A percentile compares a stretch with the other conserved stretches of the same genome.
These are phyloP conservation scores for Trissolcus basalis DNA, from an alignment of 1,140 invertebrate genomes.

Conservation along the genomic window DNA sequence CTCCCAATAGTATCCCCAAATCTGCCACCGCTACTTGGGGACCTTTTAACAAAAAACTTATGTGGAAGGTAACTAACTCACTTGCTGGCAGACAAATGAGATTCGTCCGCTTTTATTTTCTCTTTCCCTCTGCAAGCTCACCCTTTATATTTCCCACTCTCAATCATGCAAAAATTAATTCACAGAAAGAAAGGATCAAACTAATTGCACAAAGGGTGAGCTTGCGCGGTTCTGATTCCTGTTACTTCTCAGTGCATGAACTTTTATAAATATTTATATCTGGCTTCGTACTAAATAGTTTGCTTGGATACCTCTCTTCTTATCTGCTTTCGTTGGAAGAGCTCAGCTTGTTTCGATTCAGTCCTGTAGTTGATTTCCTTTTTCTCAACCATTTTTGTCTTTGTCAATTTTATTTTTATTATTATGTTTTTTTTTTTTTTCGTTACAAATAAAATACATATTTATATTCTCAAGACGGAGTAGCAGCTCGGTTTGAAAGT, in stretches of 20 bases:
- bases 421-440: background rate
- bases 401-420: background rate
- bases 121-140: conserved; percentile 29
- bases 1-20: conserved; percentile 79
- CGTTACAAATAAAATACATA: too few species aligned
- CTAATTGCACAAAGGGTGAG: conserved; percentile 18
- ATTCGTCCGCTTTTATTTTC: too few species aligned
- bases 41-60: conserved; percentile 81
- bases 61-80: conserved; percentile 81
- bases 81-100: conserved; percentile 28
- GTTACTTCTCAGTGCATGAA: conserved; percentile 54
- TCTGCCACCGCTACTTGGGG: conserved; percentile 81
- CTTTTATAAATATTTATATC: conserved; percentile 61
- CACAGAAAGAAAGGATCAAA: background rate
- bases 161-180: background rate
- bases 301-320: conserved; percentile 42
- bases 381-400: conserved; percentile 1
- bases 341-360: conserved; percentile 40
- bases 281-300: conserved; percentile 55
- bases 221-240: conserved; percentile 11
- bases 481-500: too few species aligned
- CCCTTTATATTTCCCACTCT: conserved; percentile 14
- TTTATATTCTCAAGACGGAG: too few species aligned
- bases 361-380: conserved; percentile 9
- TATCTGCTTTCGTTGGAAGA: conserved; percentile 49